phyloP scores from a whole-genome alignment of 23 tunicate genomes.

The Ciona savignyi region DNA sequence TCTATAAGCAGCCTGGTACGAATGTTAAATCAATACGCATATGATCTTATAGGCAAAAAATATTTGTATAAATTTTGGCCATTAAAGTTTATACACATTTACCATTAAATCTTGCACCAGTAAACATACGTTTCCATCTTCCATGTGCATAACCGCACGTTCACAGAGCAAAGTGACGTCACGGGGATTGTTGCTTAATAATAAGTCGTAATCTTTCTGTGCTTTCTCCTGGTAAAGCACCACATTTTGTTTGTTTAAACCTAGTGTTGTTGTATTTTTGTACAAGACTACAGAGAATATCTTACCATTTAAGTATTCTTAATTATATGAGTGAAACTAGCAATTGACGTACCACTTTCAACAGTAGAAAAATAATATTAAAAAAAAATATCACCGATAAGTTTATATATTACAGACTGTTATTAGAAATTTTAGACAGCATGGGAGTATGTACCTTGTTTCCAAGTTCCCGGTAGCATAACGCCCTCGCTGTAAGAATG shows the following conservation, averaged over 20 bases:
- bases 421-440: too few relatives aligned
- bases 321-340: too few relatives aligned
- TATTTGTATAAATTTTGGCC: too few relatives aligned
- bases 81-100: background rate
- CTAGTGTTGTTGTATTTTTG: background rate
- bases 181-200: constrained; percentile 48
- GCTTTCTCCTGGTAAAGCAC: constrained; percentile 40
- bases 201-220: constrained; percentile 56
- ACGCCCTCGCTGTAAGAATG: constrained; percentile 57
- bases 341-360: too few relatives aligned
- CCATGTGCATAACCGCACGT: constrained; percentile 59
- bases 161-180: constrained; percentile 62
- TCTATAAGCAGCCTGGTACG: constrained; percentile 56
- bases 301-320: too few relatives aligned
- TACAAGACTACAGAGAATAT: too few relatives aligned
- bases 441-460: constrained; percentile 43
- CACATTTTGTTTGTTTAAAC: background rate
- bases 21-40: too few relatives aligned
- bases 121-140: constrained; percentile 39
- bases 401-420: too few relatives aligned
- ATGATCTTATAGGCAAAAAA: too few relatives aligned
- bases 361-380: too few relatives aligned
- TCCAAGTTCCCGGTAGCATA: constrained; percentile 73
- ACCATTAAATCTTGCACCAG: constrained; percentile 61
- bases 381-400: too few relatives aligned